Evolutionary conservation across 2,888 invertebrate species (phyloP), one percentile per base, ranked within the genome.

Genomic region (Aspidiotus destructor): DNA sequence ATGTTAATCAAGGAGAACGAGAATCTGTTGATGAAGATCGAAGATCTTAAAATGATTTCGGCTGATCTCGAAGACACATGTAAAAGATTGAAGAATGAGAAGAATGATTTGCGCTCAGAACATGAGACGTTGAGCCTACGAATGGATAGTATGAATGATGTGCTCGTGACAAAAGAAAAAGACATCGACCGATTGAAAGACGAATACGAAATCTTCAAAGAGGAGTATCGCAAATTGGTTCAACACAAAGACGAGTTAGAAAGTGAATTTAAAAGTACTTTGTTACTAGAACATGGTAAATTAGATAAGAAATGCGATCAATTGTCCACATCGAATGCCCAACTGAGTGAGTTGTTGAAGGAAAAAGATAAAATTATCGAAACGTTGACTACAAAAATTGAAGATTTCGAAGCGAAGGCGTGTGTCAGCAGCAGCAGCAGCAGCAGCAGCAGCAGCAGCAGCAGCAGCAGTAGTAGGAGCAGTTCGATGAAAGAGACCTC

Each of bases 181-280:
- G 67, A 67, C 7, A 52, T 60, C 17, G 13, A 10, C 15, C 48
- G 57, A 15, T 40, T 67, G 10, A 57, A 44, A 44, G 67, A 67
- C 48, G 67, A 67, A 52, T 67, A 67, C 52, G 48, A 58, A 28
- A 58, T 67, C n/a, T 67, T 60, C 52, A 67, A 67, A 40, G 58
- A 58, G 3, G 67, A 67, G 40, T 67, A 67, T 60, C 67, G 67
- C 52, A 67, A 67, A 48, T 11, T 67, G 9, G 58, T 57, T 41
- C 57, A 67, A 40, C 67, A 67, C 17, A 67, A 67, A 52, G 57
- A 10, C 40, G 58, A 67, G 17, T 28, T 67, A 13, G 67, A 60
- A 15, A 67, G 60, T 40, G 67, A 67, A 28, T 67, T 41, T 40
- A 58, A 67, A 15, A 60, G 60, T 40, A 67, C 58, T 8, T 28